A percentile compares a stretch with the other conserved stretches of the same genome.
These are phyloP conservation scores for Sphaerodactylus townsendi DNA, from an alignment of 2,113 vertebrate species.

Conservation along the genomic window DNA sequence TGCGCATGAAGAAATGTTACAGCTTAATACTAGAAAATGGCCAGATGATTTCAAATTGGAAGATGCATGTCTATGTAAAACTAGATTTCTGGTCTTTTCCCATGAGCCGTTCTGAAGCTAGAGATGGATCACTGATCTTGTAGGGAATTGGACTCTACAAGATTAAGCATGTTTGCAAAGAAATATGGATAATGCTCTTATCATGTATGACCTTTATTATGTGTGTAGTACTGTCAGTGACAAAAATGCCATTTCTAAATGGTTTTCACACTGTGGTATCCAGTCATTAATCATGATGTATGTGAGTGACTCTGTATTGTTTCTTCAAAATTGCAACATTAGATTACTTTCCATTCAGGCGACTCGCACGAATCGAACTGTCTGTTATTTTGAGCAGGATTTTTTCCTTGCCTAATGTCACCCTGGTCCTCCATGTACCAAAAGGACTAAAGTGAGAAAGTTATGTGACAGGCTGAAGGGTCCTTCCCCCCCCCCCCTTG, in stretches of 20 bases:
- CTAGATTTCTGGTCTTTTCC: slow-evolving; percentile 53
- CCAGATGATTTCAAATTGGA: neutral
- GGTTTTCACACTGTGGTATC: slow-evolving; percentile 69
- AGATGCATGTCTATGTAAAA: slow-evolving; percentile 31
- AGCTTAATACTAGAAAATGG: neutral
- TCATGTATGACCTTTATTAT: slow-evolving; percentile 67
- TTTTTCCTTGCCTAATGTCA: slow-evolving; percentile 40
- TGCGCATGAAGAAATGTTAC: neutral
- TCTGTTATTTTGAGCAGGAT: slow-evolving; percentile 50
- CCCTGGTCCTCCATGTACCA: slow-evolving; percentile 35
- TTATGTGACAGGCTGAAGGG: slow-evolving; percentile 34
- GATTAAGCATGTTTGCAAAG: slow-evolving; percentile 71
- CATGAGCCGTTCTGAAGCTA: slow-evolving; percentile 38
- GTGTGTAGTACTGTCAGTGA: slow-evolving; percentile 64
- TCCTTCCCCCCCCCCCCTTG: slow-evolving; percentile 12
- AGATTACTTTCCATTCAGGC: slow-evolving; percentile 36
- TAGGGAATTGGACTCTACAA: slow-evolving; percentile 61
- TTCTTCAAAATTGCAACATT: slow-evolving; percentile 57
- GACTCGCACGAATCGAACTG: slow-evolving; percentile 42
- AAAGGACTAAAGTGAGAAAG: slow-evolving; percentile 30
- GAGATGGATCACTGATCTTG: slow-evolving; percentile 62
- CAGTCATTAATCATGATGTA: slow-evolving; percentile 66
- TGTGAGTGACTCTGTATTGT: slow-evolving; percentile 56
- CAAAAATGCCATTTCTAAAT: slow-evolving; percentile 72
- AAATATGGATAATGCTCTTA: slow-evolving; percentile 68